A percentile compares a stretch with the other conserved stretches of the same genome.
Evolutionary conservation across 2,113 vertebrate genomes (phyloP).

Genomic region (Isurus oxyrinchus): DNA sequence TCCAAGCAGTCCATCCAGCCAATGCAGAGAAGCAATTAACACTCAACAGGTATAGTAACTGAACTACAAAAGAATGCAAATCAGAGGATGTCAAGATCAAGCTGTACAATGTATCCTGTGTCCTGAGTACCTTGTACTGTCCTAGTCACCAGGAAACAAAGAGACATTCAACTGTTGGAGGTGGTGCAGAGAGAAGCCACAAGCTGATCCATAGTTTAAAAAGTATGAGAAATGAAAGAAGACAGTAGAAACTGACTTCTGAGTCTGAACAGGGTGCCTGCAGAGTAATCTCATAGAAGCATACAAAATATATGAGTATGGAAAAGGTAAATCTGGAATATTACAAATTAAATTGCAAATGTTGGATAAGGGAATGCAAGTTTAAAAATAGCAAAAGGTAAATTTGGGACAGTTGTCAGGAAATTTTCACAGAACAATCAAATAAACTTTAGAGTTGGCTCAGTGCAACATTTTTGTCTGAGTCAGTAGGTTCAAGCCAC

Average conservation of each 20-base stretch:
- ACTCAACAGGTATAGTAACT: not conserved
- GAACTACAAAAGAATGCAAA: not conserved
- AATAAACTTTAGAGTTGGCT: not conserved
- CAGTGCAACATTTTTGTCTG: too few species aligned
- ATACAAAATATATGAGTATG: not conserved
- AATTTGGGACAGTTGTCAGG: not conserved
- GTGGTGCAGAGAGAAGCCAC: not conserved
- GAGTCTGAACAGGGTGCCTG: not conserved
- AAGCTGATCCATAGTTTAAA: not conserved
- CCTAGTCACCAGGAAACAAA: not conserved
- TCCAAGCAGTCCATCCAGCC: not conserved
- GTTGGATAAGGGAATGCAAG: constrained; percentile 19
- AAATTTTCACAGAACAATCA: not conserved
- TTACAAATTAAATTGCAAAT: not conserved
- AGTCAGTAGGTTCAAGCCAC: not conserved
- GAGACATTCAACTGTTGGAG: not conserved
- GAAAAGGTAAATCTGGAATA: constrained; percentile 22
- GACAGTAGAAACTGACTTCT: not conserved
- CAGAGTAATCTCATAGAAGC: not conserved
- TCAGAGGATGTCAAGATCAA: not conserved
- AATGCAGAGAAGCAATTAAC: not conserved
- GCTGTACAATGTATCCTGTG: not conserved
- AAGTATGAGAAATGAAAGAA: not conserved
- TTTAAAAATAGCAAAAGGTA: not conserved
- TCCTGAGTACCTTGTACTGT: not conserved